Evolutionary conservation across 1,140 invertebrate genomes (phyloP).

Genomic region (Phenacoccus solenopsis): DNA sequence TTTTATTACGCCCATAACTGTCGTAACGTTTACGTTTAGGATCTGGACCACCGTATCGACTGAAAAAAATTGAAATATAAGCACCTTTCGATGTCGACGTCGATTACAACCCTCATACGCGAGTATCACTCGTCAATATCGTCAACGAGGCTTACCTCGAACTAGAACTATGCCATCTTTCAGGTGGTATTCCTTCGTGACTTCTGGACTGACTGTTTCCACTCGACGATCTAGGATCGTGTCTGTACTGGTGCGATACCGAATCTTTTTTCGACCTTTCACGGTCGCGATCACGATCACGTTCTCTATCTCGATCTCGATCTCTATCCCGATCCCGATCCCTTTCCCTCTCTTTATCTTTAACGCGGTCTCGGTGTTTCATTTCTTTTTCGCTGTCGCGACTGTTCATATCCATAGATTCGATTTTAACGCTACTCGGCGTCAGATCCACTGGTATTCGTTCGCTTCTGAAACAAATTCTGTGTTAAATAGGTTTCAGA

Average conservation of each 20-base stretch:
- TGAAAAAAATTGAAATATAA: not conserved
- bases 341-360: constrained; percentile 21
- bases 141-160: not conserved
- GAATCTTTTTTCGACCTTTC: constrained; percentile 3
- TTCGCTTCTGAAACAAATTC: not conserved
- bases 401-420: constrained; percentile 1
- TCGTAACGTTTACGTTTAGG: not conserved
- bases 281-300: constrained; percentile 32
- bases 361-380: constrained; percentile 21
- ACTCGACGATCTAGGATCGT: not conserved
- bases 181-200: not conserved
- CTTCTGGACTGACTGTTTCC: not conserved
- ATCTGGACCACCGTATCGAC: not conserved
- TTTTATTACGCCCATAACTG: not conserved
- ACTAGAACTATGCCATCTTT: constrained; percentile 4
- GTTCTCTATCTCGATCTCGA: constrained; percentile 31
- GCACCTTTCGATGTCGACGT: not conserved
- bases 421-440: not conserved
- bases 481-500: too few relatives aligned
- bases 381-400: not conserved
- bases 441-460: not conserved
- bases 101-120: not conserved
- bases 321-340: constrained; percentile 29
- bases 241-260: not conserved
- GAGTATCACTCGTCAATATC: not conserved